Conservation (phyloP, 2,888 invertebrate genomes). For the Spisula solida region DNA sequence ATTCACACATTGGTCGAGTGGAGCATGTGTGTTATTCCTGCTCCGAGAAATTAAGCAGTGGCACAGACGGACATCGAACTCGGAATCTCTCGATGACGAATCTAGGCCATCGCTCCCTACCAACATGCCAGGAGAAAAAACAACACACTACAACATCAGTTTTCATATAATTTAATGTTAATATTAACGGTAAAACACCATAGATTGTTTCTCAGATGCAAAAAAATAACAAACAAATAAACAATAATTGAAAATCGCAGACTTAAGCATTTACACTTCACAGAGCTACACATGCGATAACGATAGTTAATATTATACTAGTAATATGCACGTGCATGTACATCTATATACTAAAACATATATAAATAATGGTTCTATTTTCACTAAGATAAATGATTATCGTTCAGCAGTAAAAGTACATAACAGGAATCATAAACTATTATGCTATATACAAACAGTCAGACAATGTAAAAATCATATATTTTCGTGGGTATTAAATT, state of each 20-base stretch:
- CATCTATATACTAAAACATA: neutral
- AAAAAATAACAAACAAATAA: conserved; percentile 9
- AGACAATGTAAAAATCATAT: neutral
- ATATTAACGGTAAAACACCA: conserved; percentile 16
- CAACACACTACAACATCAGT: neutral
- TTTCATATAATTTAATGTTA: conserved; percentile 4
- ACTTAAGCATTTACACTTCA: conserved; percentile 16
- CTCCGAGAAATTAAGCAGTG: too few relatives aligned
- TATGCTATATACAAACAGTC: neutral
- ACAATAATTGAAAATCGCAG: neutral
- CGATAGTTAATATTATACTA: neutral
- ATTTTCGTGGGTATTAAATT: neutral
- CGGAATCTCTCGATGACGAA: too few relatives aligned
- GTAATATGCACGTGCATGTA: neutral
- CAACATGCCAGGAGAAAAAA: too few relatives aligned
- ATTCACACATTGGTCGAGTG: too few relatives aligned
- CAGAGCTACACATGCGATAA: neutral
- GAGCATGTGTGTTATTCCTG: too few relatives aligned
- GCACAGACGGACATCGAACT: too few relatives aligned
- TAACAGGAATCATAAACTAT: neutral
- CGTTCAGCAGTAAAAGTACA: neutral
- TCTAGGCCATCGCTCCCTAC: too few relatives aligned
- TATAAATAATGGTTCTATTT: neutral
- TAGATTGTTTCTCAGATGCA: conserved; percentile 13
- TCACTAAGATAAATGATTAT: neutral